Conservation (phyloP, 2,797 vertebrate species). For the Dallia pectoralis region DNA sequence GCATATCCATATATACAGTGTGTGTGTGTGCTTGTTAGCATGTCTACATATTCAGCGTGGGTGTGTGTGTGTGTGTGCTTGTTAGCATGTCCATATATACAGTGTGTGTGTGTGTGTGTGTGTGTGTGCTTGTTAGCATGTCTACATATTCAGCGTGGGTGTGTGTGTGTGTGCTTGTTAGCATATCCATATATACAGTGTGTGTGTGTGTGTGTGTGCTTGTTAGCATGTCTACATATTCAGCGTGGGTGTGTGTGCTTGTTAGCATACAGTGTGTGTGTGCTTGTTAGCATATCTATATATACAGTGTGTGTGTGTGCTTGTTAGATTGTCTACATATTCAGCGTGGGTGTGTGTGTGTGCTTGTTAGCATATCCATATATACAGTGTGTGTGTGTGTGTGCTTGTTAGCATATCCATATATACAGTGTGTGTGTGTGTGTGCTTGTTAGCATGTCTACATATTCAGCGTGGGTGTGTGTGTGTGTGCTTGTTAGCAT, state of each 20-base stretch:
- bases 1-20: too few species aligned
- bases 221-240: too few species aligned
- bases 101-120: too few species aligned
- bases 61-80: too few species aligned
- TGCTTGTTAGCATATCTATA: too few species aligned
- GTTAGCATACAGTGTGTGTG: not conserved
- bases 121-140: not conserved
- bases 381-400: not conserved
- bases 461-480: not conserved
- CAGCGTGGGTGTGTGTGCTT: not conserved
- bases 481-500: not conserved
- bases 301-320: not conserved
- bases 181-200: not conserved
- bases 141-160: too few species aligned
- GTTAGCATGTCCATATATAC: too few species aligned
- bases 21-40: not conserved
- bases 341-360: too few species aligned
- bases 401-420: not conserved
- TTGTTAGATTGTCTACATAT: not conserved
- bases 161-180: constrained; percentile 1
- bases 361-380: not conserved
- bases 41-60: too few species aligned
- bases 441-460: not conserved
- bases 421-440: too few species aligned
- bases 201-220: not conserved